Conservation (phyloP, 2,797 vertebrate species). For the Siniperca obscura region DNA sequence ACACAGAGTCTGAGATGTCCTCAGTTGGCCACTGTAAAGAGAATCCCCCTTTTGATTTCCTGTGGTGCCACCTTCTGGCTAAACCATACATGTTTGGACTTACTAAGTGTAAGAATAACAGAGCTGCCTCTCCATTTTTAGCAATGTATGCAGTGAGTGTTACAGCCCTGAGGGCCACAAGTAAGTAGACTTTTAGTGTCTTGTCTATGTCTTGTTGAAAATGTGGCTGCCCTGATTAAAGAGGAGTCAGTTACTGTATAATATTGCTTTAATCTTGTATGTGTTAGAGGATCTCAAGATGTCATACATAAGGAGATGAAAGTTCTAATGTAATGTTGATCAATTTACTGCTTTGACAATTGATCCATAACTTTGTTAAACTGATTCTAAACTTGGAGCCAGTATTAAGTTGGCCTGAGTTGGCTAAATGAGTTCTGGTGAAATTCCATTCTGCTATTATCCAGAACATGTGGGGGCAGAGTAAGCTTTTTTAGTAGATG, state of each 20-base stretch:
- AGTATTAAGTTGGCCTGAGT: too few relatives aligned
- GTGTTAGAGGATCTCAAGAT: background rate
- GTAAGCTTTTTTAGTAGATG: too few relatives aligned
- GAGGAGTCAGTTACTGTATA: background rate
- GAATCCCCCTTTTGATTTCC: background rate
- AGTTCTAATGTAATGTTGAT: background rate
- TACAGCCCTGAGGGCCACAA: background rate
- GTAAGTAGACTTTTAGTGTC: background rate
- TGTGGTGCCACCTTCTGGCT: slow-evolving; percentile 21
- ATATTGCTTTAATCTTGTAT: background rate
- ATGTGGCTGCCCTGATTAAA: background rate
- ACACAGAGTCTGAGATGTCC: background rate
- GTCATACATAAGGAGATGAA: background rate
- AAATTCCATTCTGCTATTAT: too few relatives aligned
- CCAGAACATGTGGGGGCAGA: too few relatives aligned
- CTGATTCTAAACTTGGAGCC: too few relatives aligned
- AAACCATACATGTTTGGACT: background rate
- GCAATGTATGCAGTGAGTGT: background rate
- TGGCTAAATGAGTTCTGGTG: too few relatives aligned
- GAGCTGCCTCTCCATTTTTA: background rate
- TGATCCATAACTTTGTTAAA: too few relatives aligned
- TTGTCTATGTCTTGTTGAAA: background rate
- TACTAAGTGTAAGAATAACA: background rate
- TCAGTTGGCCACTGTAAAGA: too few relatives aligned
- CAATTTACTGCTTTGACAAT: background rate